Conservation (phyloP, 2,797 vertebrate species). For the Semotilus atromaculatus region DNA sequence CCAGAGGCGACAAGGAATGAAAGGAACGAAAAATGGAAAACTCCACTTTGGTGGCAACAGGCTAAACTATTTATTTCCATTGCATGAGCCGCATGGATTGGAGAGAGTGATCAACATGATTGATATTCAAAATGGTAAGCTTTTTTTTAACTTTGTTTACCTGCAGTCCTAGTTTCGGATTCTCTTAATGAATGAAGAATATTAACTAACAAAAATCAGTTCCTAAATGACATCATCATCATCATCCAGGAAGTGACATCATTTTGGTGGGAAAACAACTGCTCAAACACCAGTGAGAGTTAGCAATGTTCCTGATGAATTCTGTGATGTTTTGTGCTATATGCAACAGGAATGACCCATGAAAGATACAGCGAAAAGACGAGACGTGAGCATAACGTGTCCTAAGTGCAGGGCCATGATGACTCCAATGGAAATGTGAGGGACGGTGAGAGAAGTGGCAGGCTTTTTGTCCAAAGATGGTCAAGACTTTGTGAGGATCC, state of each 20-base stretch:
- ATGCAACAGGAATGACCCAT: not conserved
- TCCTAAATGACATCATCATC: not conserved
- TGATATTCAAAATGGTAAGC: not conserved
- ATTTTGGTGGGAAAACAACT: not conserved
- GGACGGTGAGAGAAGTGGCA: not conserved
- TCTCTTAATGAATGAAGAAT: not conserved
- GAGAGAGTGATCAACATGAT: not conserved
- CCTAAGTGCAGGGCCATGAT: no score
- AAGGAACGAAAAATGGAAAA: no score
- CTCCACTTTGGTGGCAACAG: no score
- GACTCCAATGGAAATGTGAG: not conserved
- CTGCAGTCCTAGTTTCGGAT: not conserved
- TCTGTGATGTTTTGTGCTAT: not conserved
- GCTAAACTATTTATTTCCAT: not conserved
- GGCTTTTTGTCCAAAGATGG: slow-evolving; percentile 10
- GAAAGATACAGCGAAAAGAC: not conserved
- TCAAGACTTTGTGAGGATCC: slow-evolving; percentile 9
- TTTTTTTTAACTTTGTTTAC: not conserved
- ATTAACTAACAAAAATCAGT: not conserved
- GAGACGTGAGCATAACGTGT: not conserved
- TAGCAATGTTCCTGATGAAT: not conserved
- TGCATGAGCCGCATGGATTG: not conserved
- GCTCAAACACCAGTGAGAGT: not conserved
- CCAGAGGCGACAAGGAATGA: no score
- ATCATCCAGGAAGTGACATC: not conserved